Percentiles rank a stretch among this genome's conserved stretches.
These are phyloP conservation scores for Fratercula arctica DNA, from an alignment of 2,797 vertebrate genomes.

Conservation along the genomic window DNA sequence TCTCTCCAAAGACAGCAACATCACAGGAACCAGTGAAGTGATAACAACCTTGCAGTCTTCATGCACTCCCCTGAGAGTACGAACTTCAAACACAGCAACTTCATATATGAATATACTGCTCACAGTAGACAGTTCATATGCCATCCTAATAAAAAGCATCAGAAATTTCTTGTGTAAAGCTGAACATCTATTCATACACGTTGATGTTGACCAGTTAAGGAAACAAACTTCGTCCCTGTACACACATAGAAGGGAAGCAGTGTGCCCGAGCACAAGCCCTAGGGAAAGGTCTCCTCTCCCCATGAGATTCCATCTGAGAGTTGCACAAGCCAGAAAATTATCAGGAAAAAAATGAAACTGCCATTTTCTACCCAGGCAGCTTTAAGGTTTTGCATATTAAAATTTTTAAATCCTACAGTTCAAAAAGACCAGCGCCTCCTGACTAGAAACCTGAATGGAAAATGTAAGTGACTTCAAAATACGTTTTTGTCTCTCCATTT, in stretches of 20 bases:
- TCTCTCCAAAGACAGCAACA: neutral
- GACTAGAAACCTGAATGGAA: neutral
- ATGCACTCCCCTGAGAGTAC: neutral
- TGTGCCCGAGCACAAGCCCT: neutral
- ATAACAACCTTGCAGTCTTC: neutral
- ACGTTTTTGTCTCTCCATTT: neutral
- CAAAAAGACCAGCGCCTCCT: neutral
- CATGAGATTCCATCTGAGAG: neutral
- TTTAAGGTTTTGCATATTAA: neutral
- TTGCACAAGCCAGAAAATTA: neutral
- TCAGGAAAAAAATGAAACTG: neutral
- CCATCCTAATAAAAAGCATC: neutral
- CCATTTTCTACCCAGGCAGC: neutral
- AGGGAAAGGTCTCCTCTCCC: neutral
- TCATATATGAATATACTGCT: neutral
- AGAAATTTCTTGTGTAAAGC: neutral
- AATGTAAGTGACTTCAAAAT: neutral
- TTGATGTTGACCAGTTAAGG: neutral
- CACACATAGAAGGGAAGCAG: neutral
- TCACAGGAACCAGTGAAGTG: neutral
- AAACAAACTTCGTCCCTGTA: neutral
- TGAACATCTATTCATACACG: neutral
- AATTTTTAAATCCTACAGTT: neutral
- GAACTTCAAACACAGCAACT: neutral
- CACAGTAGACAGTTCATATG: neutral